Evolutionary conservation across 2,888 invertebrate genomes (phyloP).

Genomic region (Cylindroiulus punctatus): DNA sequence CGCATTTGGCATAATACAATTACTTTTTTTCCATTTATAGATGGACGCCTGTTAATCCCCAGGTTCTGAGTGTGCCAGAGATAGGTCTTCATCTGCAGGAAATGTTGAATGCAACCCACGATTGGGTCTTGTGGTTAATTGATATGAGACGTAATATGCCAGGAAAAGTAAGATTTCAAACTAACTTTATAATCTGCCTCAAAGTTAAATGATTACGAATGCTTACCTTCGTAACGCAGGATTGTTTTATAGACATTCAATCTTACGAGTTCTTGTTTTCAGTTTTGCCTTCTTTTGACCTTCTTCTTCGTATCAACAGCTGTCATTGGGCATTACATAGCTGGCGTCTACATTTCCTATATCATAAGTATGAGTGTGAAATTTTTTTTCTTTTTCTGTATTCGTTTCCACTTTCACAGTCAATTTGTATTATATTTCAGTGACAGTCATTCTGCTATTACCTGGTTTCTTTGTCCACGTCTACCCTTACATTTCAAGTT

Average conservation of each 20-base stretch:
- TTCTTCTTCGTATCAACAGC: conserved; percentile 62
- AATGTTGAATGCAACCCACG: conserved; percentile 60
- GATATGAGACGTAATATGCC: conserved; percentile 60
- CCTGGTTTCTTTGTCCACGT: conserved; percentile 63
- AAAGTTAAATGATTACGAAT: too few species aligned
- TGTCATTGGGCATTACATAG: conserved; percentile 64
- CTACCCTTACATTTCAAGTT: conserved; percentile 57
- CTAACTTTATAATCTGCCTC: too few species aligned
- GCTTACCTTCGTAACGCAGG: too few species aligned
- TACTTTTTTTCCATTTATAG: conserved; percentile 60
- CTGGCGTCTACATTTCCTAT: conserved; percentile 64
- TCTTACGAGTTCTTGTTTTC: conserved; percentile 60
- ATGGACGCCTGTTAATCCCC: conserved; percentile 66
- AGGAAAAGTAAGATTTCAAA: conserved; percentile 47
- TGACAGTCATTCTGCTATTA: conserved; percentile 64
- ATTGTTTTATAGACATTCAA: neutral
- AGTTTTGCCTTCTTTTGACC: conserved; percentile 65
- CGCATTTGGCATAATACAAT: neutral
- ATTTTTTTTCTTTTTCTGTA: neutral
- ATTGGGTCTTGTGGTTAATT: conserved; percentile 61
- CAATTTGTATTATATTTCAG: conserved; percentile 63
- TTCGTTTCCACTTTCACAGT: conserved; percentile 62
- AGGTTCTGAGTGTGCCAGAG: conserved; percentile 65
- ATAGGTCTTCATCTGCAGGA: conserved; percentile 63
- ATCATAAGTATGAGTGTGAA: conserved; percentile 62